These are phyloP conservation scores for Callospermophilus lateralis DNA, from an alignment of 2,113 vertebrate genomes.

Conservation along the genomic window DNA sequence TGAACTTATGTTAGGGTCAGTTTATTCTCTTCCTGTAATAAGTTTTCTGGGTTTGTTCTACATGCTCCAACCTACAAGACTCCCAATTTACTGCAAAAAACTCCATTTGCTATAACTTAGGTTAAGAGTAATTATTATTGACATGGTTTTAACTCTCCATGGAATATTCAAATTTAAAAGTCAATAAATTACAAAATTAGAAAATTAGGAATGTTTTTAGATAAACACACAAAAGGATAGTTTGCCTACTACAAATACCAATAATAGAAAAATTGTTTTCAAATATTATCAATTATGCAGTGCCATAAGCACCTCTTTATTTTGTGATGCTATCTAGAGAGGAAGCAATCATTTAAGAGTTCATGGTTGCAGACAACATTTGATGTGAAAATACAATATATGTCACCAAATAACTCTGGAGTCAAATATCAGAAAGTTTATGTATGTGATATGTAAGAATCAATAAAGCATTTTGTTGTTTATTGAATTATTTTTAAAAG, in stretches of 20 bases:
- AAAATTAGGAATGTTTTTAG: neutral
- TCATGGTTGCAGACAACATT: neutral
- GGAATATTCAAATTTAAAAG: neutral
- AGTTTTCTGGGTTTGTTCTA: neutral
- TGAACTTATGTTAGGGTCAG: neutral
- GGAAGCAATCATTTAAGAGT: neutral
- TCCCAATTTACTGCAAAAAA: neutral
- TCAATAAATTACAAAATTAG: neutral
- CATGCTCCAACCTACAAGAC: neutral
- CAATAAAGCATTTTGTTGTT: neutral
- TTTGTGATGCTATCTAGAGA: neutral
- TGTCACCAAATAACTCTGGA: neutral
- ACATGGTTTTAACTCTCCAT: neutral
- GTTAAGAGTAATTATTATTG: neutral
- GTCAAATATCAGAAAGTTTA: neutral
- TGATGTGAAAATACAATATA: conserved; percentile 16
- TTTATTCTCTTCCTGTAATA: neutral
- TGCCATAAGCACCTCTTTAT: neutral
- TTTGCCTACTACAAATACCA: neutral
- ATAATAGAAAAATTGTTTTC: neutral
- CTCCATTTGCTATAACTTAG: neutral
- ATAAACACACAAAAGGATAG: neutral
- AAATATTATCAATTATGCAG: neutral
- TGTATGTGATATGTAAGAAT: neutral
- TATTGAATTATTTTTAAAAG: neutral